phyloP scores from a whole-genome alignment of 1,140 invertebrate species.

The Drosophila melanica region DNA sequence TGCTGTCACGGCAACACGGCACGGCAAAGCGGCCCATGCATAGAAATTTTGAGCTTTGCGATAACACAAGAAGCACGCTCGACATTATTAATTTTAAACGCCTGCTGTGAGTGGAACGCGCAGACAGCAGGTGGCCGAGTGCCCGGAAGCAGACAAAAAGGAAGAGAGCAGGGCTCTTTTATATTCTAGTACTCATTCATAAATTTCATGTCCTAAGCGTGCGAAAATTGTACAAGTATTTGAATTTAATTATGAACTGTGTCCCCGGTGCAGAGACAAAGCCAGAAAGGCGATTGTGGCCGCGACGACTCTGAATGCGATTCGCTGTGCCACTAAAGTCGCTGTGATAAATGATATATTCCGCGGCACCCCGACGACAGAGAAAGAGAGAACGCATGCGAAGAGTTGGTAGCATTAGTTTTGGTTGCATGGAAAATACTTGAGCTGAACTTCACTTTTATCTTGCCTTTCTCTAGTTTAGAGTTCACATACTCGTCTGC shows the following conservation, averaged over 20 bases:
- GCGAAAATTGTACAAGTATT: slow-evolving; percentile 78
- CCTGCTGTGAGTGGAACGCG: slow-evolving; percentile 62
- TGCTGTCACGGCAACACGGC: slow-evolving; percentile 27
- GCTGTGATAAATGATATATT: slow-evolving; percentile 67
- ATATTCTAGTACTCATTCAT: slow-evolving; percentile 67
- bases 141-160: slow-evolving; percentile 1
- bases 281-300: slow-evolving; percentile 23
- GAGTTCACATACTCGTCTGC: slow-evolving; percentile 2
- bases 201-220: slow-evolving; percentile 77
- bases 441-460: slow-evolving; percentile 63
- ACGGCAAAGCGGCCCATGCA: slow-evolving; percentile 20
- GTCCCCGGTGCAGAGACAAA: slow-evolving; percentile 63
- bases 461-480: slow-evolving; percentile 38
- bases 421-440: slow-evolving; percentile 60
- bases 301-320: slow-evolving; percentile 18
- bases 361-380: slow-evolving; percentile 8
- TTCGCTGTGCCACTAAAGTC: slow-evolving; percentile 56
- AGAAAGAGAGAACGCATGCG: slow-evolving; percentile 4
- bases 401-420: slow-evolving; percentile 45
- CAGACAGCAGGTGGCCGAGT: slow-evolving; percentile 65
- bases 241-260: slow-evolving; percentile 81
- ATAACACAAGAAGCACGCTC: slow-evolving; percentile 46
- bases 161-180: slow-evolving; percentile 29
- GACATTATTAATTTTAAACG: slow-evolving; percentile 79
- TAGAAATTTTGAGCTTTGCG: slow-evolving; percentile 45